phyloP scores from a whole-genome alignment of 2,797 vertebrate genomes.

The Hydrophis major region DNA sequence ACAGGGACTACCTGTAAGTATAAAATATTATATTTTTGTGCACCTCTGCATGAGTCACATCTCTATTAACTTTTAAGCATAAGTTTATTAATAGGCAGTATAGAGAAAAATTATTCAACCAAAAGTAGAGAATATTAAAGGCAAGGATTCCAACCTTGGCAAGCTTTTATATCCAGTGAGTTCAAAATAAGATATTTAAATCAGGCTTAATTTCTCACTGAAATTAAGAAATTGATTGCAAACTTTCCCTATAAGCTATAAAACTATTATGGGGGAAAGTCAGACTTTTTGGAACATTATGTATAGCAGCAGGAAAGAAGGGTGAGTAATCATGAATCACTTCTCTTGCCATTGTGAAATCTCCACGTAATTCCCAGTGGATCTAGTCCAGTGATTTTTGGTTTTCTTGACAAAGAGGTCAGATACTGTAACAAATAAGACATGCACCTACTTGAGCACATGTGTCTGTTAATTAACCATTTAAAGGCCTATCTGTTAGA shows the following conservation, averaged over 20 bases:
- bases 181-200: background rate
- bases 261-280: background rate
- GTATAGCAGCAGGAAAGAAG: background rate
- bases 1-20: conserved; percentile 87
- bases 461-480: background rate
- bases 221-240: background rate
- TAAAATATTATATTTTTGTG: background rate
- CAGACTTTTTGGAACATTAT: background rate
- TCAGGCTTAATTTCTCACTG: background rate
- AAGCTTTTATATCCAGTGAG: background rate
- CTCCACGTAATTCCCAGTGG: background rate
- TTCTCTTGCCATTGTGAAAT: background rate
- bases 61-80: conserved; percentile 14
- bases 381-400: background rate
- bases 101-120: conserved; percentile 25
- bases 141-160: background rate
- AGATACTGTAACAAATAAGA: background rate
- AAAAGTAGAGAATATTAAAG: background rate
- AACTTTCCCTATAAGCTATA: background rate
- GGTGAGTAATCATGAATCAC: background rate
- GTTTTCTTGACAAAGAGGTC: background rate
- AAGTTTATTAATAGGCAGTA: conserved; percentile 14
- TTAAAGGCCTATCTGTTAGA: conserved; percentile 26
- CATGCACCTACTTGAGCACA: background rate
- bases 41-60: background rate